phyloP scores from a whole-genome alignment of 2,797 vertebrate genomes.

The Alauda arvensis region DNA sequence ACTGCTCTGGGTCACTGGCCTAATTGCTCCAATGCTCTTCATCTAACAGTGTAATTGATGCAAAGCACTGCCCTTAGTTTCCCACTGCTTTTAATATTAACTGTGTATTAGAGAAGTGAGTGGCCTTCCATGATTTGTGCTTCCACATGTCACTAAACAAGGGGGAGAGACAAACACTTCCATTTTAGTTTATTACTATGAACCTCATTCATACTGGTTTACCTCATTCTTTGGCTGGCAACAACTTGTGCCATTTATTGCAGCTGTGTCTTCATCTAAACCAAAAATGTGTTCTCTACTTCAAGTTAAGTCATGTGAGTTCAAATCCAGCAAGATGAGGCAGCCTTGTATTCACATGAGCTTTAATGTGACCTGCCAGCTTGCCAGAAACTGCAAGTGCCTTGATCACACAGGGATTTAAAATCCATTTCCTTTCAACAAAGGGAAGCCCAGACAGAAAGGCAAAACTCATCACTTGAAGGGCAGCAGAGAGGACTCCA shows the following conservation, averaged over 20 bases:
- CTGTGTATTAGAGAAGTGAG: background rate
- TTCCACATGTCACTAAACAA: background rate
- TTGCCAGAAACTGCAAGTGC: background rate
- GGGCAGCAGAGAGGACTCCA: background rate
- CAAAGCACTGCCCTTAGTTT: background rate
- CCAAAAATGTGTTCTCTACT: background rate
- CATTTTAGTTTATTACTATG: background rate
- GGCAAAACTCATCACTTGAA: background rate
- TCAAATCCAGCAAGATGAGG: background rate
- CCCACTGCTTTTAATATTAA: conserved; percentile 14
- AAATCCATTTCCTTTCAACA: background rate
- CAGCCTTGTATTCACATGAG: background rate
- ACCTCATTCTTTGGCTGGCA: background rate
- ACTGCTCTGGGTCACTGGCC: conserved; percentile 18
- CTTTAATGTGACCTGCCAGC: conserved; percentile 17
- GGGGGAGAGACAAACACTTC: background rate
- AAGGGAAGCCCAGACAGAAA: background rate
- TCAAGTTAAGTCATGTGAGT: background rate
- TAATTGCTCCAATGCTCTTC: conserved; percentile 12
- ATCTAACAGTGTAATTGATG: background rate
- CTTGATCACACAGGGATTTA: background rate
- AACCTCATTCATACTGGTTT: background rate
- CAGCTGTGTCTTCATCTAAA: conserved; percentile 2
- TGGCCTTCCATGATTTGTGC: background rate
- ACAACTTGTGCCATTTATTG: background rate